Percentiles rank a stretch among this genome's conserved stretches.
Conservation (phyloP, 1,140 invertebrate species). For the Tetraneura akinire region DNA sequence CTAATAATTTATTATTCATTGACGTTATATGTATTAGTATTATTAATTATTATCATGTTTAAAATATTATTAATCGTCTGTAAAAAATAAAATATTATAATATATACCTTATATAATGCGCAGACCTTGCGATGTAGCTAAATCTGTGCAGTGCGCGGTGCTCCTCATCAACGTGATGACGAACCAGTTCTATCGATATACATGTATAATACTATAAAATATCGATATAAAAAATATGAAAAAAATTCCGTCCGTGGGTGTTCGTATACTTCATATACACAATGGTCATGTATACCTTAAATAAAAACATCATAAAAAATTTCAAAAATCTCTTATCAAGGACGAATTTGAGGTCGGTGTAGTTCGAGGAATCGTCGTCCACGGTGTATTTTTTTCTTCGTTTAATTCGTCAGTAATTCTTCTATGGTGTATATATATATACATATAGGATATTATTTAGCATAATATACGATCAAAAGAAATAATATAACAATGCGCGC, state of each 20-base stretch:
- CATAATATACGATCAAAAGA: too few species aligned
- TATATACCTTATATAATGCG: too few species aligned
- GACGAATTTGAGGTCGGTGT: conserved; percentile 47
- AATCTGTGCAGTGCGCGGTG: background rate
- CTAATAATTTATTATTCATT: too few species aligned
- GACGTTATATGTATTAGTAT: too few species aligned
- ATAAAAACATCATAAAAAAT: conserved; percentile 17
- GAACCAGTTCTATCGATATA: conserved; percentile 45
- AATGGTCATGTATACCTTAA: background rate
- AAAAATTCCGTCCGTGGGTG: conserved; percentile 47
- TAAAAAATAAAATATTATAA: too few species aligned
- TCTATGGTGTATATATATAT: background rate
- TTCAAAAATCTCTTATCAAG: conserved; percentile 22
- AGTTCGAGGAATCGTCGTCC: conserved; percentile 34
- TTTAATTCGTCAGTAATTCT: conserved; percentile 5
- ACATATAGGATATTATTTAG: too few species aligned
- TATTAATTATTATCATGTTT: too few species aligned
- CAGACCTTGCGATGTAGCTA: background rate
- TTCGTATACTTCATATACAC: background rate
- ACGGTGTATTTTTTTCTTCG: conserved; percentile 21
- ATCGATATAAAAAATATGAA: conserved; percentile 21
- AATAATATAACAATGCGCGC: too few species aligned
- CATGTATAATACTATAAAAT: too few species aligned
- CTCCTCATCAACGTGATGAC: conserved; percentile 19
- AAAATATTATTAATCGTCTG: too few species aligned